Evolutionary conservation across 2,797 vertebrate genomes (phyloP), one percentile per base, ranked within the genome.

Genomic region (Lerista edwardsae): DNA sequence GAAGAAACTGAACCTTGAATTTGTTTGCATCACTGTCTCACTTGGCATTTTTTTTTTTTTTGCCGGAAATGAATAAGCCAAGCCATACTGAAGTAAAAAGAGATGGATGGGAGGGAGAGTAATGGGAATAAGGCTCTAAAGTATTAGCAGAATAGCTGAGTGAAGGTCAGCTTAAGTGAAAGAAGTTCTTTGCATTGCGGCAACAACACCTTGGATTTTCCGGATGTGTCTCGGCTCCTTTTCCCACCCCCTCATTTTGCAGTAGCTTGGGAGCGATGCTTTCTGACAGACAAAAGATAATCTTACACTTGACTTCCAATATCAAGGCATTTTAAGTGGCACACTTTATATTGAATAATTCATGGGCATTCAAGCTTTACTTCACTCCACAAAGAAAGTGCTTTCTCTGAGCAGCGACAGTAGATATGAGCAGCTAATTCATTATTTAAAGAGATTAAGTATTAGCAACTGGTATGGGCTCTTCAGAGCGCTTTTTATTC

Each of bases 361-460:
- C 97, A 99, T 97, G 97, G 97, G 96, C 97, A 98, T 98, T 98
- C 97, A 98, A 98, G 98, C 97, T 97, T 97, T 97, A 97, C 97
- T 95, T 97, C 97, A 96, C 97, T 98, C 97, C 97, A 97, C 96
- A 97, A 98, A 99, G 98, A 98, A 98, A 99, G 98, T 97, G 97
- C 98, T 98, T 97, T 98, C 98, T 98, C 97, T 97, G 97, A 96
- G 96, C 97, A 97, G 97, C 93, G 97, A 97, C 97, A 98, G 97
- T 97, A 98, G 98, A 98, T 98, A 98, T 97, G 97, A 98, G 97
- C 96, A 97, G 96, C 97, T 99, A 97, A 99, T 99, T 98, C 97
- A 99, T 99, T 98, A 99, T 99, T 99, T 97, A 99, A 98, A 97
- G 97, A 94, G 97, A 98, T 98, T 97, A 98, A 98, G 97, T 97